phyloP scores from a whole-genome alignment of 2,797 vertebrate genomes.

The Lophius americanus region DNA sequence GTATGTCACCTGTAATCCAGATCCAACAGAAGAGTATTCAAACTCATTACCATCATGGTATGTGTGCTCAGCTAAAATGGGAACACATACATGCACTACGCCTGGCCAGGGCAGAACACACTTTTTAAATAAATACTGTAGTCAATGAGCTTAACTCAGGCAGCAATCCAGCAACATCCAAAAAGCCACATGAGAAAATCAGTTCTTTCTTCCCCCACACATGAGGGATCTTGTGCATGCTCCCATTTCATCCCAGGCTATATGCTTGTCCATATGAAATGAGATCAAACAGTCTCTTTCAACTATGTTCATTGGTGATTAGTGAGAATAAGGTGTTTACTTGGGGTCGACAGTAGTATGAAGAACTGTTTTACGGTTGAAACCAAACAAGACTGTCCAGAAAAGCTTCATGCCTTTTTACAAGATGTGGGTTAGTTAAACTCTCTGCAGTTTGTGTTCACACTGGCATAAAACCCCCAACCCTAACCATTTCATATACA shows the following conservation, averaged over 20 bases:
- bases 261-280: constrained; percentile 5
- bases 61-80: constrained; percentile 67
- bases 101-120: constrained; percentile 17
- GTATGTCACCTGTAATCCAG: constrained; percentile 20
- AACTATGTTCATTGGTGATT: constrained; percentile 16
- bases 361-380: not conserved
- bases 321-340: constrained; percentile 22
- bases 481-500: no score
- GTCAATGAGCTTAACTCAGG: constrained; percentile 9
- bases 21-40: constrained; percentile 49
- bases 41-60: constrained; percentile 13
- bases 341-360: constrained; percentile 8
- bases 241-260: constrained; percentile 13
- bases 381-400: not conserved
- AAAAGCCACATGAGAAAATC: constrained; percentile 21
- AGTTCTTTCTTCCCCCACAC: constrained; percentile 27
- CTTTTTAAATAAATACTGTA: constrained; percentile 36
- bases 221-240: constrained; percentile 19
- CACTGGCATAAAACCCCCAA: no score
- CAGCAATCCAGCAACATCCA: constrained; percentile 6
- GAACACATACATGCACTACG: constrained; percentile 34
- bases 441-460: no score
- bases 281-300: constrained; percentile 20
- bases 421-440: no score
- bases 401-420: no score